phyloP scores from a whole-genome alignment of 2,113 vertebrate genomes.

The Phalacrocorax carbo region DNA sequence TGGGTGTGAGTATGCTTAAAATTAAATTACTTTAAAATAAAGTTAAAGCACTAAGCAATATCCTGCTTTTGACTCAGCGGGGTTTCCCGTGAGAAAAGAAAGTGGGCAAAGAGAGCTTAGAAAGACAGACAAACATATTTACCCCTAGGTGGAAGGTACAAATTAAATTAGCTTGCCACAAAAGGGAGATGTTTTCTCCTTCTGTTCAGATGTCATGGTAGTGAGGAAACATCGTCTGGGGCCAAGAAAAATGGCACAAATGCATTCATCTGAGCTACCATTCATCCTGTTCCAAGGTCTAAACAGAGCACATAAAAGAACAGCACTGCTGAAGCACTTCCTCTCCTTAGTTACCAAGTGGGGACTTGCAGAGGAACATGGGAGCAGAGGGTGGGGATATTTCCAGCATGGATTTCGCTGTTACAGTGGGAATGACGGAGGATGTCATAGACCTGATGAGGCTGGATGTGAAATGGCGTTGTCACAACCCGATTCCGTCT shows the following conservation, averaged over 20 bases:
- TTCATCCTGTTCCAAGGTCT: slow-evolving; percentile 87
- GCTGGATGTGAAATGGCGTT: slow-evolving; percentile 45
- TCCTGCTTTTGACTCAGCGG: slow-evolving; percentile 84
- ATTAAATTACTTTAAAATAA: slow-evolving; percentile 96
- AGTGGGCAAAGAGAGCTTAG: slow-evolving; percentile 82
- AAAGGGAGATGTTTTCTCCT: slow-evolving; percentile 98
- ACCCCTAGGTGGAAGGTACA: slow-evolving; percentile 98
- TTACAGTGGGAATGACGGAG: slow-evolving; percentile 43
- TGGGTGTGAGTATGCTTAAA: slow-evolving; percentile 86
- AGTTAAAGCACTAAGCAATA: slow-evolving; percentile 85
- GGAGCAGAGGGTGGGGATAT: slow-evolving; percentile 67
- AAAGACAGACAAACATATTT: slow-evolving; percentile 98
- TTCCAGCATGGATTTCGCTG: slow-evolving; percentile 60
- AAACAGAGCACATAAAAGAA: slow-evolving; percentile 86
- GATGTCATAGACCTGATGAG: slow-evolving; percentile 58
- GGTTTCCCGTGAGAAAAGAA: slow-evolving; percentile 98
- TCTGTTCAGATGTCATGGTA: slow-evolving; percentile 99
- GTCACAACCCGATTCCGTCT: slow-evolving; percentile 25
- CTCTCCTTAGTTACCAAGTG: slow-evolving; percentile 82
- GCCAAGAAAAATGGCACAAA: slow-evolving; percentile 88
- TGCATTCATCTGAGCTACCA: slow-evolving; percentile 92
- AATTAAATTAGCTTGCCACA: slow-evolving; percentile 98
- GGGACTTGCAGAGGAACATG: slow-evolving; percentile 72
- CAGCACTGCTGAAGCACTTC: slow-evolving; percentile 77
- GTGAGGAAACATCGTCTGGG: slow-evolving; percentile 88